A percentile compares a stretch with the other conserved stretches of the same genome.
Evolutionary conservation across 2,113 vertebrate species (phyloP).

Genomic region (Phainopepla nitens): DNA sequence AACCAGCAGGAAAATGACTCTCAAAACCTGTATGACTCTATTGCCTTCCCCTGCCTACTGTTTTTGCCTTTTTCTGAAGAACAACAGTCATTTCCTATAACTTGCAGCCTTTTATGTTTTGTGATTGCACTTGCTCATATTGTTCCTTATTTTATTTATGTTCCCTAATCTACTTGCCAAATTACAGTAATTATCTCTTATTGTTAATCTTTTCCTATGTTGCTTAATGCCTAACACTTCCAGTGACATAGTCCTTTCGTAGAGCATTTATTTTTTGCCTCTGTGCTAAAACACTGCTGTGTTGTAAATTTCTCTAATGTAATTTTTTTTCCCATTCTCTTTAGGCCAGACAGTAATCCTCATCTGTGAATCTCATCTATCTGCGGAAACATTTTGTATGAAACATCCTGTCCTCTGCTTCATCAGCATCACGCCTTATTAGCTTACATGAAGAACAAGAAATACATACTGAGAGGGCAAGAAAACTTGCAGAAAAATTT

Average conservation of each 20-base stretch:
- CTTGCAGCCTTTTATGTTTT: background rate
- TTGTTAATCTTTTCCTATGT: conserved; percentile 26
- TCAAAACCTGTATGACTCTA: background rate
- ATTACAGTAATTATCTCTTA: conserved; percentile 32
- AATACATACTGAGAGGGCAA: background rate
- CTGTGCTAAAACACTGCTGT: background rate
- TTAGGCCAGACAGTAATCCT: background rate
- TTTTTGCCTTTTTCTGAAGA: background rate
- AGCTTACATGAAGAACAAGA: background rate
- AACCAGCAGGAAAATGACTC: background rate
- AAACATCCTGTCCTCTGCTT: background rate
- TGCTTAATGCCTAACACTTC: background rate
- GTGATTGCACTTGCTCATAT: background rate
- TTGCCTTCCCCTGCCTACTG: background rate
- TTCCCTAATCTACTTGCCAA: background rate
- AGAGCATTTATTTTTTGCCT: background rate
- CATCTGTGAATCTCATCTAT: background rate
- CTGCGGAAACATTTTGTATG: background rate
- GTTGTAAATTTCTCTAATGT: background rate
- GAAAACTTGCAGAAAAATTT: background rate
- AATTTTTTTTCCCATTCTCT: background rate
- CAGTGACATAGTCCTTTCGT: background rate
- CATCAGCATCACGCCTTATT: background rate
- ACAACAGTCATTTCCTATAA: background rate
- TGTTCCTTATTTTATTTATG: conserved; percentile 32